Evolutionary conservation across 2,113 vertebrate genomes (phyloP).

Genomic region (Charadrius vociferus): DNA sequence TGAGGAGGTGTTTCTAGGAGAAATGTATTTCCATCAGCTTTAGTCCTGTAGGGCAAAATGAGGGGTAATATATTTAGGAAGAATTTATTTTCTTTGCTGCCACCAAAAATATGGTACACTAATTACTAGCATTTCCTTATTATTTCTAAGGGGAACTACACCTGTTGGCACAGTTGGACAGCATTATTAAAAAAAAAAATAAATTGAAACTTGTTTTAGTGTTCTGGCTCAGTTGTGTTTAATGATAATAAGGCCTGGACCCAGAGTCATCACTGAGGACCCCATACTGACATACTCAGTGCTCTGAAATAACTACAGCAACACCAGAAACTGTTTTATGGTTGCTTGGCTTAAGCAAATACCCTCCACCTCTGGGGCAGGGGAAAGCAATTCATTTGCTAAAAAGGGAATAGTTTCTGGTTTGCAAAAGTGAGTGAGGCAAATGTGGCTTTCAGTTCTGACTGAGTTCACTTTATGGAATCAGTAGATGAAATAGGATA

Average conservation of each 20-base stretch:
- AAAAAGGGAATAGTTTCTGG: background rate
- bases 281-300: too few species aligned
- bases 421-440: background rate
- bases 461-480: background rate
- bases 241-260: background rate
- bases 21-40: slow-evolving; percentile 15
- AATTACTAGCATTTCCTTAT: background rate
- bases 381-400: background rate
- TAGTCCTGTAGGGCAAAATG: background rate
- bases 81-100: background rate
- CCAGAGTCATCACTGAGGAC: background rate
- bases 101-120: background rate
- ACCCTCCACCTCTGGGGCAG: background rate
- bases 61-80: background rate
- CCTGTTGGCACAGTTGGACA: background rate
- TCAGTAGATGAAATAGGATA: background rate
- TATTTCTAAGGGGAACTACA: background rate
- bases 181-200: background rate
- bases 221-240: background rate
- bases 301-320: background rate
- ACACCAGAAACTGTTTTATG: background rate
- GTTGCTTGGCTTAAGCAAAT: background rate
- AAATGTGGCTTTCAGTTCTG: background rate
- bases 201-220: background rate
- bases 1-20: background rate